These are phyloP conservation scores for Hiodon alosoides DNA, from an alignment of 2,113 vertebrate species.

Conservation along the genomic window DNA sequence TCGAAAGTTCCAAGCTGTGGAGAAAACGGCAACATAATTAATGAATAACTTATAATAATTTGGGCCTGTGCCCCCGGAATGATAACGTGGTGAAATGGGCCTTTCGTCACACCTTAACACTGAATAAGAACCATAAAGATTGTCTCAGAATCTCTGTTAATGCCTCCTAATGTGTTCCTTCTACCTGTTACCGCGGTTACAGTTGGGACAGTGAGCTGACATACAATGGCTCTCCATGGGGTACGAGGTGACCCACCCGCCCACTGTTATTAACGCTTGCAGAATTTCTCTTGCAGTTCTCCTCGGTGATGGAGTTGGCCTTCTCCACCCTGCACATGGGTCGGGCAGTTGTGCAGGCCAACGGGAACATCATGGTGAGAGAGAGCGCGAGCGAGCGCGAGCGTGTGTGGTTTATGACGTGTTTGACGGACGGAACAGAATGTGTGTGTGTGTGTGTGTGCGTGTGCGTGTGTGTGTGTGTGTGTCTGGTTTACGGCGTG, in stretches of 20 bases:
- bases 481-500: neutral
- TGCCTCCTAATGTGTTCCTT: too few relatives aligned
- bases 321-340: constrained; percentile 50
- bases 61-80: too few relatives aligned
- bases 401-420: neutral
- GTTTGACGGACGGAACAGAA: too few relatives aligned
- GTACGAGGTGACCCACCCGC: neutral
- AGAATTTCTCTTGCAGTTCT: neutral
- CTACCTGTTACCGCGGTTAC: too few relatives aligned
- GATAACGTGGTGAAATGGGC: too few relatives aligned
- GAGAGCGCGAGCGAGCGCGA: neutral
- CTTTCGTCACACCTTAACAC: too few relatives aligned
- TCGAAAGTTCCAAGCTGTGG: too few relatives aligned
- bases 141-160: too few relatives aligned
- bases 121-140: too few relatives aligned
- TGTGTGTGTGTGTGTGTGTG: constrained; percentile 5
- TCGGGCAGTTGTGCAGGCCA: constrained; percentile 28
- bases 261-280: neutral
- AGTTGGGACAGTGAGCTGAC: neutral
- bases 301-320: constrained; percentile 49
- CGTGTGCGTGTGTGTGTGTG: constrained; percentile 9
- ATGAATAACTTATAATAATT: neutral
- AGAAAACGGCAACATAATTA: too few relatives aligned
- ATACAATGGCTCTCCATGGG: neutral
- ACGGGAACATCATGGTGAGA: constrained; percentile 48